phyloP scores from a whole-genome alignment of 2,797 vertebrate genomes.

The Sternarchorhynchus goeldii region DNA sequence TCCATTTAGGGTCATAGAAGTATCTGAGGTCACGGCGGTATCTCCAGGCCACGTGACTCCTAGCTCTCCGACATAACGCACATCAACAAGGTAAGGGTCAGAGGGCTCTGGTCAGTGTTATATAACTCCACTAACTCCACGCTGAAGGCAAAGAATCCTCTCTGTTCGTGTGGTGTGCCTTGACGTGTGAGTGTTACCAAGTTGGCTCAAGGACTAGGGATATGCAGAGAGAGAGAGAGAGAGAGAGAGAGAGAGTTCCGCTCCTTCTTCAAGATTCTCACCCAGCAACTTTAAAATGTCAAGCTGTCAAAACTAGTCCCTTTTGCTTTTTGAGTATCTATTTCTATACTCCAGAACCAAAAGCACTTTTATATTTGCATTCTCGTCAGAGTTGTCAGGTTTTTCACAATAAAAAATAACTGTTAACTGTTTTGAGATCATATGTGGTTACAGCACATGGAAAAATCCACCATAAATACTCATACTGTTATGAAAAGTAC shows the following conservation, averaged over 20 bases:
- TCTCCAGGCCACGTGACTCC: conserved; percentile 28
- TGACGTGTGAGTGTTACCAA: neutral
- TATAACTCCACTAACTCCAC: conserved; percentile 25
- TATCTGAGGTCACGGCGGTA: conserved; percentile 9
- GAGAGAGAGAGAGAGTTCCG: neutral
- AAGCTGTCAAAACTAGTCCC: conserved; percentile 14
- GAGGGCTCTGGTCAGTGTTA: neutral
- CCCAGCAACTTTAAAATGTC: conserved; percentile 12
- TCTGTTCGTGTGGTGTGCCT: conserved; percentile 8
- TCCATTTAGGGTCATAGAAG: too few species aligned
- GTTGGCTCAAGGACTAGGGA: neutral
- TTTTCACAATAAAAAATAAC: too few species aligned
- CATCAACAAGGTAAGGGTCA: conserved; percentile 1
- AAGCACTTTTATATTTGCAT: too few species aligned
- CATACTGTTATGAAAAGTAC: too few species aligned
- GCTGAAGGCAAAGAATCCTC: neutral
- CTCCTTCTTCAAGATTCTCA: conserved; percentile 36
- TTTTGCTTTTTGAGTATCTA: neutral
- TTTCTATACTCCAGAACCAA: too few species aligned
- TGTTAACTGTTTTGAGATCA: too few species aligned
- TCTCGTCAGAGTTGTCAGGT: too few species aligned
- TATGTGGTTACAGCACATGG: too few species aligned
- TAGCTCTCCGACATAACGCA: conserved; percentile 1
- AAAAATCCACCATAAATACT: neutral
- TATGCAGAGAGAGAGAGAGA: too few species aligned